These are phyloP conservation scores for Drosophila azteca DNA, from an alignment of 1,140 invertebrate species.

Conservation along the genomic window DNA sequence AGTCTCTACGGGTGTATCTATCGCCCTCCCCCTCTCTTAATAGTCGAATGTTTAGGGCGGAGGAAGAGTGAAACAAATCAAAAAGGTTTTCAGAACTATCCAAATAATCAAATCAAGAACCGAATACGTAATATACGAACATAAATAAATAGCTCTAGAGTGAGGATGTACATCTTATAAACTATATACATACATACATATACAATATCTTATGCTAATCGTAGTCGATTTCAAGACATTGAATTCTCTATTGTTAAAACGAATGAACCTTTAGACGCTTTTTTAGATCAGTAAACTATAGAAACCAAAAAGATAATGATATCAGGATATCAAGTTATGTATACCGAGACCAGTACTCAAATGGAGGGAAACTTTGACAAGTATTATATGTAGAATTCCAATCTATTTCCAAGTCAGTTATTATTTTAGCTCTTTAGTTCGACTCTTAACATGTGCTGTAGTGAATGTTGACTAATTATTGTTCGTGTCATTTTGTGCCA, in stretches of 20 bases:
- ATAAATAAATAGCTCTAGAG: not conserved
- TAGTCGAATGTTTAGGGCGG: too few relatives aligned
- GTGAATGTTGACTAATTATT: constrained; percentile 72
- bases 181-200: constrained; percentile 16
- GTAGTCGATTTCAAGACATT: constrained; percentile 74
- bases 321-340: constrained; percentile 31
- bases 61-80: constrained; percentile 9
- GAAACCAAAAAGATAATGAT: constrained; percentile 18
- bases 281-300: constrained; percentile 45
- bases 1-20: too few relatives aligned
- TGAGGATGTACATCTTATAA: constrained; percentile 23
- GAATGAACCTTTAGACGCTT: constrained; percentile 67
- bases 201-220: constrained; percentile 23
- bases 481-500: constrained; percentile 71
- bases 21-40: too few relatives aligned
- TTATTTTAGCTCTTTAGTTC: constrained; percentile 40
- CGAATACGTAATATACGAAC: constrained; percentile 44
- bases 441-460: constrained; percentile 78
- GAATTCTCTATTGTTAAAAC: constrained; percentile 58
- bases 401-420: constrained; percentile 42
- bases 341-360: constrained; percentile 78
- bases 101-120: constrained; percentile 38
- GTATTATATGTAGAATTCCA: constrained; percentile 82
- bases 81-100: constrained; percentile 42
- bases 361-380: constrained; percentile 68